Conservation (phyloP, 2,113 vertebrate species). For the Anarrhichthys ocellatus region DNA sequence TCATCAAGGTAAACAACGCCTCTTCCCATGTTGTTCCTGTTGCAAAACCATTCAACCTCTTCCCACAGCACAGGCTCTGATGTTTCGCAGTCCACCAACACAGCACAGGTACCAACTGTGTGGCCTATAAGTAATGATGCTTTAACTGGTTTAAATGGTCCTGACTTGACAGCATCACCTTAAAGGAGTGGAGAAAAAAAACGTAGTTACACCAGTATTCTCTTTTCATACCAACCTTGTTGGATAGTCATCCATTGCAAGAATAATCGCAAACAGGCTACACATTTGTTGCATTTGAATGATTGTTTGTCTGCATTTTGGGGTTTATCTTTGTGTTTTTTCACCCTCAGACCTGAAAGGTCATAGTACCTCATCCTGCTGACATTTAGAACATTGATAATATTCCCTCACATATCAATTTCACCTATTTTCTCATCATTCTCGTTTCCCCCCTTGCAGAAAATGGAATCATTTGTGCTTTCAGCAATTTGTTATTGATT, state of each 20-base stretch:
- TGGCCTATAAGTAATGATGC: background rate
- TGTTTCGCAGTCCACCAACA: constrained; percentile 5
- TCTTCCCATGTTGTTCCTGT: background rate
- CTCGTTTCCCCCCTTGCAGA: constrained; percentile 82
- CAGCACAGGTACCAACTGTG: background rate
- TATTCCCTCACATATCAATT: constrained; percentile 88
- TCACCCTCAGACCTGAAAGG: constrained; percentile 71
- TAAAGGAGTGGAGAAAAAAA: background rate
- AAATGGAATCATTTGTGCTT: constrained; percentile 90
- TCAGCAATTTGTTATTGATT: constrained; percentile 90
- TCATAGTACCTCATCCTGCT: constrained; percentile 81
- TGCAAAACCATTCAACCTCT: background rate
- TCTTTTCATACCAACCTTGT: constrained; percentile 23
- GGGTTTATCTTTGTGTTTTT: constrained; percentile 74
- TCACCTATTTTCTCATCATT: constrained; percentile 88
- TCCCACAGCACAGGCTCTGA: background rate
- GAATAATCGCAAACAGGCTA: constrained; percentile 51
- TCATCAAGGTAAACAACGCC: background rate
- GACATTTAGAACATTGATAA: constrained; percentile 86
- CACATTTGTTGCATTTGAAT: constrained; percentile 71
- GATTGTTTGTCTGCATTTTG: constrained; percentile 76
- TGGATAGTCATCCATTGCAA: constrained; percentile 47
- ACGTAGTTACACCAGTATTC: constrained; percentile 11
- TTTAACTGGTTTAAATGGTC: background rate
- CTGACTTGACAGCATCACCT: constrained; percentile 9